Percentiles rank a stretch among this genome's conserved stretches.
These are phyloP conservation scores for Lineus longissimus DNA, from an alignment of 1,140 invertebrate species.

Conservation along the genomic window DNA sequence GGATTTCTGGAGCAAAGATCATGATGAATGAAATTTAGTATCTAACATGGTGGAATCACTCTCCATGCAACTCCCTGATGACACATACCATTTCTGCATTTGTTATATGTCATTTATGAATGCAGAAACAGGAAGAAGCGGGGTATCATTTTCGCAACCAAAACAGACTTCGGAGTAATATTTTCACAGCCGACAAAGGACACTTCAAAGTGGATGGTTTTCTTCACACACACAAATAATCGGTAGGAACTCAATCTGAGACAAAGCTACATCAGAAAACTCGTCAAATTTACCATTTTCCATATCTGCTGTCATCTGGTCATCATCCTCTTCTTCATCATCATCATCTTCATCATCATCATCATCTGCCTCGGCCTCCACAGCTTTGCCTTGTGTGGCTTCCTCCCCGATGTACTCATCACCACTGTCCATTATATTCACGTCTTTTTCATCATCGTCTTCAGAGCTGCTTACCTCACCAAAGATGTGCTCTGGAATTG, in stretches of 20 bases:
- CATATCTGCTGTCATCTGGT: neutral
- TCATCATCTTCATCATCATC: neutral
- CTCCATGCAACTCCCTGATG: too few relatives aligned
- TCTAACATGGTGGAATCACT: too few relatives aligned
- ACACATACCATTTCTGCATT: too few relatives aligned
- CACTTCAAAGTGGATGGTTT: too few relatives aligned
- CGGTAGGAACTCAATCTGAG: neutral
- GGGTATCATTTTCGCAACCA: too few relatives aligned
- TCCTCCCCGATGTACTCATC: neutral
- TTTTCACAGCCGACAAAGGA: too few relatives aligned
- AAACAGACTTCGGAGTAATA: too few relatives aligned
- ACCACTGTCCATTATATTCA: constrained; percentile 6
- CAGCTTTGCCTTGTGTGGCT: neutral
- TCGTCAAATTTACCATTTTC: neutral
- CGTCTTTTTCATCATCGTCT: constrained; percentile 8
- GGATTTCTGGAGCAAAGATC: neutral
- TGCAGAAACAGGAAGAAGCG: too few relatives aligned
- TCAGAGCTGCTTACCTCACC: constrained; percentile 8
- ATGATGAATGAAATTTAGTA: too few relatives aligned
- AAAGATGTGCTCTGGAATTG: neutral
- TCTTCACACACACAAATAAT: too few relatives aligned
- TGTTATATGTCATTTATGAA: too few relatives aligned
- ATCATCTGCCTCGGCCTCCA: neutral
- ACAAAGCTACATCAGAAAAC: too few relatives aligned
- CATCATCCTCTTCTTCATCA: neutral